These are phyloP conservation scores for Parazoanthus atlanticus DNA, from an alignment of 92 coral and sea anemone genomes.

Conservation along the genomic window DNA sequence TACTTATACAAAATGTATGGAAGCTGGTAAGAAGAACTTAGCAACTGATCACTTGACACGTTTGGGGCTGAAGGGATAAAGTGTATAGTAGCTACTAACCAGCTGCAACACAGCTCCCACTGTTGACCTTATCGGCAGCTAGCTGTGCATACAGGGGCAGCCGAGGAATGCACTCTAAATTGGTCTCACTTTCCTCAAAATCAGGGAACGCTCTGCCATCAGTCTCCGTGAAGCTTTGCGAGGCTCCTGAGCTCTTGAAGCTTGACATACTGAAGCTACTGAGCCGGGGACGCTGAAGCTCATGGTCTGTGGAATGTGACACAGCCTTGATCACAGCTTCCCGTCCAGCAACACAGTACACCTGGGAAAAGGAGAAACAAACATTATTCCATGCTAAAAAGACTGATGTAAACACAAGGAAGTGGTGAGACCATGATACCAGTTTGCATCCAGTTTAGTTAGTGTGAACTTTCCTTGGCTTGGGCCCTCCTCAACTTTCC, in stretches of 20 bases:
- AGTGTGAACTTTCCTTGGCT: no score
- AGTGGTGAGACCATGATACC: no score
- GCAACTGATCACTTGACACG: no score
- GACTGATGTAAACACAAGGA: no score
- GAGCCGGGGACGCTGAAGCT: slow-evolving; percentile 74
- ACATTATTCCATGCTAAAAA: no score
- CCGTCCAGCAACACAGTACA: slow-evolving; percentile 91
- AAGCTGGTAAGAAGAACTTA: no score
- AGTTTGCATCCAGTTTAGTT: no score
- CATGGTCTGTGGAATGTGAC: slow-evolving; percentile 63
- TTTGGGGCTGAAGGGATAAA: no score
- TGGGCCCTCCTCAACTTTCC: no score
- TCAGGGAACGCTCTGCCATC: slow-evolving; percentile 56
- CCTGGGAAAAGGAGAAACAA: slow-evolving; percentile 55
- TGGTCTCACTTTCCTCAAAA: slow-evolving; percentile 64
- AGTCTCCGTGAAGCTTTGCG: slow-evolving; percentile 66
- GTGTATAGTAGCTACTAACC: not conserved
- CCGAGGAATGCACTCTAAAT: slow-evolving; percentile 84
- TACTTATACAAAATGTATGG: no score
- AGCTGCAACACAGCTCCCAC: slow-evolving; percentile 58
- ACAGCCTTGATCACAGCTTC: slow-evolving; percentile 75
- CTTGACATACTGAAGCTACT: slow-evolving; percentile 73
- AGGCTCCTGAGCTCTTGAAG: slow-evolving; percentile 73
- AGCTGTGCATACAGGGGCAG: slow-evolving; percentile 88
- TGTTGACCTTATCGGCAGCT: slow-evolving; percentile 91